Conservation (phyloP, 2,888 invertebrate species). For the Escarpia spicata region DNA sequence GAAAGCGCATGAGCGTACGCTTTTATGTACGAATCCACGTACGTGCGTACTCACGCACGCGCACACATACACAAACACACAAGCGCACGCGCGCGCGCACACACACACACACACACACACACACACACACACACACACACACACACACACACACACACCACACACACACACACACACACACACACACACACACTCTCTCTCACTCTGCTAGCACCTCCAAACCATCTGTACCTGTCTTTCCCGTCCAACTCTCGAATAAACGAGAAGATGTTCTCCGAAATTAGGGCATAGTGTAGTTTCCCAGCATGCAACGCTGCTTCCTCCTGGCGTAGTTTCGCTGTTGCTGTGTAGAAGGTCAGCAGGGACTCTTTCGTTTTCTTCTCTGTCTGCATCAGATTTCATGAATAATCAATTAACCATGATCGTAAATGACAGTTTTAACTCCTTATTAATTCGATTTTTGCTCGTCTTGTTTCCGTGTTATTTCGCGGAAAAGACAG, state of each 20-base stretch:
- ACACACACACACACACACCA: too few species aligned
- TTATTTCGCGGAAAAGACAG: too few species aligned
- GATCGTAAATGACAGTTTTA: not conserved
- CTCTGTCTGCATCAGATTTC: not conserved
- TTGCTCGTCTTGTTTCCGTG: not conserved
- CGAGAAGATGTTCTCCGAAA: constrained; percentile 49
- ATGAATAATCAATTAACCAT: not conserved
- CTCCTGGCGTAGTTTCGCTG: constrained; percentile 43
- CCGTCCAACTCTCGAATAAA: constrained; percentile 60
- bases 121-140: too few species aligned
- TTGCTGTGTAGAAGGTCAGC: constrained; percentile 42
- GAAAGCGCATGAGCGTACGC: too few species aligned
- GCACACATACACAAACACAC: too few species aligned
- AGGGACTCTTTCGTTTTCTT: constrained; percentile 33
- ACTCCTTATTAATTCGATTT: not conserved
- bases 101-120: too few species aligned
- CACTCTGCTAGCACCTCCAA: not conserved
- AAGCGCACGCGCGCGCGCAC: too few species aligned
- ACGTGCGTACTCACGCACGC: too few species aligned
- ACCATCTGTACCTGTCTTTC: constrained; percentile 49
- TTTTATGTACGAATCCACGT: too few species aligned
- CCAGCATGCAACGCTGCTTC: constrained; percentile 51
- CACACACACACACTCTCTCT: not conserved
- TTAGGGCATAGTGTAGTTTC: constrained; percentile 44
- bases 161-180: not conserved